These are phyloP conservation scores for Lepidothrix coronata DNA, from an alignment of 2,113 vertebrate genomes.

Conservation along the genomic window DNA sequence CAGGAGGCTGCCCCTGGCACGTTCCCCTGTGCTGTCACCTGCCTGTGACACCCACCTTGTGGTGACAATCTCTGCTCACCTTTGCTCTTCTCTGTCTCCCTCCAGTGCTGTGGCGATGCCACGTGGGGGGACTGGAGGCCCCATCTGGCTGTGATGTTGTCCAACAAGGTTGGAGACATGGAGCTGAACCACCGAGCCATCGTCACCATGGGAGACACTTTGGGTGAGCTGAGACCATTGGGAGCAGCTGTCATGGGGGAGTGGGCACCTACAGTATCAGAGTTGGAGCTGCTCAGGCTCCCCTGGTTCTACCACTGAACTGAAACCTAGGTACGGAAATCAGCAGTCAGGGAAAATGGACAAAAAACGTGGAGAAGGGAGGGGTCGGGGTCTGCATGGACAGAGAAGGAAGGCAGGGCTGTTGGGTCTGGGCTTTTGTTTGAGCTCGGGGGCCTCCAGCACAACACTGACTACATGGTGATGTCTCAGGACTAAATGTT, in stretches of 20 bases:
- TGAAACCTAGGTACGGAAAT: neutral
- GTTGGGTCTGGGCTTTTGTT: neutral
- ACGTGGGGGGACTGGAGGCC: conserved; percentile 90
- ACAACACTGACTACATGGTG: neutral
- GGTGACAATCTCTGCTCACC: neutral
- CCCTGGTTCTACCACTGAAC: neutral
- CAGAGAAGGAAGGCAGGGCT: neutral
- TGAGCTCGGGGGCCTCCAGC: neutral
- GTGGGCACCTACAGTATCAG: neutral
- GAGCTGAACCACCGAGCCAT: conserved; percentile 77
- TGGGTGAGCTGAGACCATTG: conserved; percentile 74
- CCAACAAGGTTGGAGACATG: conserved; percentile 79
- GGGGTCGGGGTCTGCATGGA: neutral
- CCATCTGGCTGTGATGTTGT: conserved; percentile 88
- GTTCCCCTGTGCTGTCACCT: neutral
- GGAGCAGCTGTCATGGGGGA: neutral
- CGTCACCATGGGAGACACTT: conserved; percentile 84
- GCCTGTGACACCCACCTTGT: neutral
- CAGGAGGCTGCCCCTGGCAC: neutral
- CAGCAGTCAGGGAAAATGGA: rapidly evolving
- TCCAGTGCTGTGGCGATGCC: conserved; percentile 82
- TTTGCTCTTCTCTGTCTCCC: neutral
- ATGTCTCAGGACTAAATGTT: neutral
- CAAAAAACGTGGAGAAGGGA: neutral
- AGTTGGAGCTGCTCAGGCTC: neutral